Conservation (phyloP, 2,888 invertebrate genomes). For the Drosophila phalerata region DNA sequence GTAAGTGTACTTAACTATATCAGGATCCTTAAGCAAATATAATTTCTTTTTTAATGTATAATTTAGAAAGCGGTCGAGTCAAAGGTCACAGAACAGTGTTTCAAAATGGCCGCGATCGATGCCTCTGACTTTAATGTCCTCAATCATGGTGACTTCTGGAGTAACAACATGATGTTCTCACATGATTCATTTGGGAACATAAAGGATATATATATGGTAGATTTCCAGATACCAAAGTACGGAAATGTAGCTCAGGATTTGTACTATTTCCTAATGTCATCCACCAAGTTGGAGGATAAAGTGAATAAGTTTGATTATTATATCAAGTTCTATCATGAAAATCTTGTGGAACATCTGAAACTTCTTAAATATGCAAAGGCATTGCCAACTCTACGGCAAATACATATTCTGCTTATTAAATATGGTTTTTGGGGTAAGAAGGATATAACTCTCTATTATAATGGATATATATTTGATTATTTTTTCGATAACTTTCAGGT, state of each 20-base stretch:
- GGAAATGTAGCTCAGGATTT: conserved; percentile 79
- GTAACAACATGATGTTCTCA: conserved; percentile 80
- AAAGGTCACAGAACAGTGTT: conserved; percentile 47
- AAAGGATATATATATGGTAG: conserved; percentile 74
- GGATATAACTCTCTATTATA: not conserved
- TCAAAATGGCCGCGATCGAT: conserved; percentile 43
- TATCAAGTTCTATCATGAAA: conserved; percentile 77
- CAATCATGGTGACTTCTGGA: conserved; percentile 80
- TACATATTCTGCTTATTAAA: conserved; percentile 71
- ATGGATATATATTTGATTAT: not conserved
- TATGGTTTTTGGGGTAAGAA: conserved; percentile 76
- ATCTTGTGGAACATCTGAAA: conserved; percentile 69
- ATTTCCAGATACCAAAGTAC: conserved; percentile 79
- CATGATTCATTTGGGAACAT: conserved; percentile 68
- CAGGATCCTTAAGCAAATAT: too few relatives aligned
- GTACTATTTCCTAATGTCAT: conserved; percentile 78
- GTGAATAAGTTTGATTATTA: conserved; percentile 81
- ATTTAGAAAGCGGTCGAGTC: conserved; percentile 46
- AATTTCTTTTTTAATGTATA: not conserved
- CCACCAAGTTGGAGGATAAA: conserved; percentile 78
- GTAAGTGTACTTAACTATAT: conserved; percentile 45
- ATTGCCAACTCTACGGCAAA: conserved; percentile 72
- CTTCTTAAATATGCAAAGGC: conserved; percentile 72
- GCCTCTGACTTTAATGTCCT: conserved; percentile 66
- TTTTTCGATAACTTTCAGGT: conserved; percentile 38